Conservation (phyloP, 2,888 invertebrate species). For the Amphimallon solstitiale region DNA sequence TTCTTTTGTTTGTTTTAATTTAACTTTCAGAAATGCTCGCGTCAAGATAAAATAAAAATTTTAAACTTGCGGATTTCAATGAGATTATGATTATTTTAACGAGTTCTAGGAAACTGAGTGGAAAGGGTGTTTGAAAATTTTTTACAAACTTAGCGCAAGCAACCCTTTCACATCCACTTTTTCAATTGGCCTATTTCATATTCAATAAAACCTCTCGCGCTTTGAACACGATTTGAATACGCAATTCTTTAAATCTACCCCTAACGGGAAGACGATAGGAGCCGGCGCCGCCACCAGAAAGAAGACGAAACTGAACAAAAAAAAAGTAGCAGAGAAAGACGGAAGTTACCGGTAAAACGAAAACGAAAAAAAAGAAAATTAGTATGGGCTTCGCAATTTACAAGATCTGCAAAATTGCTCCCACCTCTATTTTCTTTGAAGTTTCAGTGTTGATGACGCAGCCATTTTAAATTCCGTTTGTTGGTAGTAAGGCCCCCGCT, state of each 20-base stretch:
- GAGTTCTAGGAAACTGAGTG: too few relatives aligned
- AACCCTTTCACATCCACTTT: slow-evolving; percentile 23
- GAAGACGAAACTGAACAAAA: background rate
- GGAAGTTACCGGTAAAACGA: too few relatives aligned
- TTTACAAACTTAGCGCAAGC: too few relatives aligned
- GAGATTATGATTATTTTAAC: too few relatives aligned
- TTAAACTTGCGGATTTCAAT: too few relatives aligned
- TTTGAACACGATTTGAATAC: slow-evolving; percentile 26
- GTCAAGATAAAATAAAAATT: too few relatives aligned
- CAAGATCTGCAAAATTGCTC: slow-evolving; percentile 38
- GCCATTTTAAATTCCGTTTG: slow-evolving; percentile 40
- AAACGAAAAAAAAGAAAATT: slow-evolving; percentile 26
- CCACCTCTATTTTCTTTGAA: slow-evolving; percentile 35
- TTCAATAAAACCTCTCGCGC: slow-evolving; percentile 19
- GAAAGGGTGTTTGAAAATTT: too few relatives aligned
- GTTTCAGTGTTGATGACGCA: slow-evolving; percentile 38
- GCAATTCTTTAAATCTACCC: slow-evolving; percentile 20
- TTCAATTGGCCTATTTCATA: slow-evolving; percentile 32
- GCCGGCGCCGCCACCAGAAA: background rate
- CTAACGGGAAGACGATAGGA: background rate
- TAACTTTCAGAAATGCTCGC: too few relatives aligned
- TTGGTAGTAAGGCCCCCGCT: background rate
- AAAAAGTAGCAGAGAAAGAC: background rate
- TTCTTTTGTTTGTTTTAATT: too few relatives aligned
- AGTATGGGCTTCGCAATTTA: slow-evolving; percentile 39